phyloP scores from a whole-genome alignment of 2,888 invertebrate genomes.

The Oegoconia quadripuncta region DNA sequence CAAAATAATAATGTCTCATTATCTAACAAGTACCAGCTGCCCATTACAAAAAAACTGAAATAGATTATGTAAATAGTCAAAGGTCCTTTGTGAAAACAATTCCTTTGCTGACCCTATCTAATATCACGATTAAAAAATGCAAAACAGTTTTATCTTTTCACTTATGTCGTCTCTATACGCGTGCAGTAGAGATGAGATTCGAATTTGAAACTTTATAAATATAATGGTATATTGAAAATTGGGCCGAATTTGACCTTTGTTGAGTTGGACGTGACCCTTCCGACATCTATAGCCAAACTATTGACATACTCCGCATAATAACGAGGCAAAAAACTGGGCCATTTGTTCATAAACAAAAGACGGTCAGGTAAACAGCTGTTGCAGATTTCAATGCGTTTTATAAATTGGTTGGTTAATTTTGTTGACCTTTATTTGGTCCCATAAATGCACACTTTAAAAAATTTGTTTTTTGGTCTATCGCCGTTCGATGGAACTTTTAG shows the following conservation, averaged over 20 bases:
- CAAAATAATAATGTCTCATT: conserved; percentile 34
- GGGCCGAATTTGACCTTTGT: not conserved
- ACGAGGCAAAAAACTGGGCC: conserved; percentile 22
- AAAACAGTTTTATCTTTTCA: too few relatives aligned
- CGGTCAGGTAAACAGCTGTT: conserved; percentile 58
- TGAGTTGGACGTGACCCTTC: conserved; percentile 32
- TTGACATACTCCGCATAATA: conserved; percentile 25
- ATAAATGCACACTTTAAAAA: too few relatives aligned
- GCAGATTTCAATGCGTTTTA: conserved; percentile 27
- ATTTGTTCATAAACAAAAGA: conserved; percentile 29
- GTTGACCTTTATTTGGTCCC: conserved; percentile 23
- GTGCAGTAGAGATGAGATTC: not conserved
- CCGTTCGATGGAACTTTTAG: too few relatives aligned
- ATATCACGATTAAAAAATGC: not conserved
- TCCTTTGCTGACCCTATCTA: conserved; percentile 47
- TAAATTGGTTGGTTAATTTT: conserved; percentile 19
- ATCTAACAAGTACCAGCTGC: conserved; percentile 55
- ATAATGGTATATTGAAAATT: not conserved
- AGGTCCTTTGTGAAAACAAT: conserved; percentile 29
- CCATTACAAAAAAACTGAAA: conserved; percentile 42
- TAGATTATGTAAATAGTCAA: conserved; percentile 21
- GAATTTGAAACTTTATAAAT: too few relatives aligned
- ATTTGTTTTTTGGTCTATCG: too few relatives aligned
- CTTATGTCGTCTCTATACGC: too few relatives aligned
- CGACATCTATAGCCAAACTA: conserved; percentile 20